Evolutionary conservation across 2,113 vertebrate genomes (phyloP), one percentile per base, ranked within the genome.

Genomic region (Lasiurus cinereus): DNA sequence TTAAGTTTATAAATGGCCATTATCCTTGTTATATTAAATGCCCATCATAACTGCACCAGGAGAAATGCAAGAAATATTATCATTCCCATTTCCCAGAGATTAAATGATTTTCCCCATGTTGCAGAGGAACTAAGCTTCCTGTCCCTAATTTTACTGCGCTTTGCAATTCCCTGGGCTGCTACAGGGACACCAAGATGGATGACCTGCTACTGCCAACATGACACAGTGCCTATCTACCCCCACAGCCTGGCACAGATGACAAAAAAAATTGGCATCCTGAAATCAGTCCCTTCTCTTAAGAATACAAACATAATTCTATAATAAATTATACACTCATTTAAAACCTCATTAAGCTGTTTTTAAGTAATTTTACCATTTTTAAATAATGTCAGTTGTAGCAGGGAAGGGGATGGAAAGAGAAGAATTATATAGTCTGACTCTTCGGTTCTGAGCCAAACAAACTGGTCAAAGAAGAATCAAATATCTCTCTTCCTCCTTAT

Each of bases 351-450:
- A 95, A 66, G 31, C 3, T 50, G 8, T 46, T 95, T 95, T 83
- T n/a, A 91, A 96, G 89, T 85, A 83, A 89, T 90, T 74, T 93
- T 69, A 19, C 9, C 72, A 8, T 14, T 95, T 95, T 14, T 13
- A 85, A 90, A 95, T 62, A 76, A 82, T 50, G 59, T 83, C 73
- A 69, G 19, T 43, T 77, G 14, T 48, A 91, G 8, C 24, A 79
- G 62, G 36, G 14, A n/a, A 66, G 3, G 4, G 29, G 36, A 80
- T 70, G 46, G 52, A 64, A 48, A 82, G 29, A 89, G 36, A 80
- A 85, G 19, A 91, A 48, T 52, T 84, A 73, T 67, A 18, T 12
- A 67, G 48, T 84, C 70, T 79, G 77, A 43, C 29, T 88, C 18
- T 84, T 69, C 31, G 22, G 16, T 83, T 92, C 67, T 48, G 48